Base-by-base conservation (phyloP, 2,888 invertebrate species). In the Dorcus hopei region DNA sequence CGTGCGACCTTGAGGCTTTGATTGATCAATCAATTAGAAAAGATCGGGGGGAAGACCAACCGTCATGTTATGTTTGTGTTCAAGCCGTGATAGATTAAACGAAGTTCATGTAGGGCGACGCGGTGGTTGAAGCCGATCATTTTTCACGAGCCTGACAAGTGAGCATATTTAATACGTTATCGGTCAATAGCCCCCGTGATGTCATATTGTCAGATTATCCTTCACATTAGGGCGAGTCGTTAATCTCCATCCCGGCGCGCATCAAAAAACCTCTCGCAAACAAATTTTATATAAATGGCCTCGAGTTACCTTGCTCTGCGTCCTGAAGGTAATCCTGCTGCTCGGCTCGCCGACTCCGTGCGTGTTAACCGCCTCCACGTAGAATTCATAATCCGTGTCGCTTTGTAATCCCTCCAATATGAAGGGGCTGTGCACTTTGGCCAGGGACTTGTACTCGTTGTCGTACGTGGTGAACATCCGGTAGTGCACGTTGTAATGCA, bases 301-400 rank as follows among this genome's bases (percentile, higher is more conserved):
- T 4, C 26, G 26, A 62, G 73, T 76, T 76, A 86, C 87, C 82
- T 84, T 82, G 72, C 86, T 87, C 69, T 85, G 84, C 0, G 92
- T 92, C 66, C 86, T 84, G 77, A 93, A 92, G 58, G 91, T 86
- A 43, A 91, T 81, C 63, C 91, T 82, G 2, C 87, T 84, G 16
- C 92, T 92, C 0, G 89, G 84, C 65, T 87, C 86, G 19, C 92
- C 90, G 9, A 88, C 84, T 0, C 93, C 93, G 67, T 91, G 91
- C 7, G 85, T 84, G 77, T 93, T 93, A 26, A 87, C 85, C 0
- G 92, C 91, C 69, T 89, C 88, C 41, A 92, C 86, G 73, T 84
- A 93, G 61, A 90, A 88, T 76, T 92, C 92, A 72, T 92, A 92
- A 73, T 89, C 87, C 0, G 87, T 85, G 71, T 89, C 87, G 1